Base-by-base conservation (phyloP, 2,797 vertebrate genomes). In the Meriones psammophilus region DNA sequence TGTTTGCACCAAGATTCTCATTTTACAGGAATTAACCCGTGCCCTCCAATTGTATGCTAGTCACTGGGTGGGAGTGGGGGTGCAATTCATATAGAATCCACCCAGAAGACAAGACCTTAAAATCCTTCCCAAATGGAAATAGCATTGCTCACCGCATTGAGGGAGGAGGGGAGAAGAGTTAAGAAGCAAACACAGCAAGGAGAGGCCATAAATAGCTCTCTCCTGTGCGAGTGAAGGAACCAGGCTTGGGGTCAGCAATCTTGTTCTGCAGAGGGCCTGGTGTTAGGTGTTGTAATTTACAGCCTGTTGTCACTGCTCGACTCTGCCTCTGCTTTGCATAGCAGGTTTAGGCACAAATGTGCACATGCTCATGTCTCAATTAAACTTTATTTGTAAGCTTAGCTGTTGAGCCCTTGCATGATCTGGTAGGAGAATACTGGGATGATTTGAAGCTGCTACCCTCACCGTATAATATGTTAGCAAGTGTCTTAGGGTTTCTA, bases 21-120 rank as follows among this genome's bases (percentile, higher is more conserved):
- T 96, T 97, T 97, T 95, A 80, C 95, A 76, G 94, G 97, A 89
- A 96, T 97, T 98, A 97, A 97, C 97, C 96, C 94, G 28, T 96
- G 95, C 93, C 89, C 88, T 74, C 68, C 94, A 92, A 66, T 90
- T 78, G 74, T 83, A 50, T 60, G 62, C 69, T 92, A 96, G 1
- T 92, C 96, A 86, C 95, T 90, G 95, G 92, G 95, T 94, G 93
- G 24, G 62, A 6, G 24, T 6, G 62, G 24, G 62, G 24, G 62
- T 89, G 79, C 81, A 89, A 93, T 94, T 94, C 69, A 10, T 15
- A 12, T 17, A 90, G 95, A 94, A 93, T 93, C 92, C 92, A 92
- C 74, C 91, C 58, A 76, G 42, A 54, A 92, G 91, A 91, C 88
- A 89, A 88, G 89, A 54, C 26, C 92, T 96, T 69, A 83, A 60